Percentiles rank a stretch among this genome's conserved stretches.
These are phyloP conservation scores for Heterodera filipjevi DNA, from an alignment of 2,888 invertebrate genomes.

Conservation along the genomic window DNA sequence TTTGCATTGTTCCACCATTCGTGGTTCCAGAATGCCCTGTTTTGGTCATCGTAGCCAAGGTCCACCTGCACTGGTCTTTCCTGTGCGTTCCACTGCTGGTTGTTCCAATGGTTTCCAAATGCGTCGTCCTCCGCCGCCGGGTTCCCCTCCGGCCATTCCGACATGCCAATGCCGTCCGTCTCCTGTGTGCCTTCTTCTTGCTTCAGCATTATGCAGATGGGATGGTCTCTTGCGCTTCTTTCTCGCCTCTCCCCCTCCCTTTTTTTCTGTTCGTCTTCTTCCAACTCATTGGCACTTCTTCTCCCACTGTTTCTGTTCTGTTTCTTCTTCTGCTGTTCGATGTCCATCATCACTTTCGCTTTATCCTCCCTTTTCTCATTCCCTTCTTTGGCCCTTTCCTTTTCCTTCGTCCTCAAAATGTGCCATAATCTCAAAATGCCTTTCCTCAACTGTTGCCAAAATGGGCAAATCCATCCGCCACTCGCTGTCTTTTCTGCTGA, in stretches of 20 bases:
- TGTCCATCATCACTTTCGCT: not conserved
- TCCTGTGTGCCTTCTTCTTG: not conserved
- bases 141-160: conserved; percentile 28
- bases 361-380: not conserved
- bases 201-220: not conserved
- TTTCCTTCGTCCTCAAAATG: not conserved
- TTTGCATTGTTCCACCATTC: conserved; percentile 46
- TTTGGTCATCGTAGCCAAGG: conserved; percentile 40
- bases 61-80: conserved; percentile 45
- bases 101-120: conserved; percentile 43
- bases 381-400: no score
- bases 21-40: conserved; percentile 46
- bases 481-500: not conserved
- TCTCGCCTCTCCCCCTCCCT: not conserved
- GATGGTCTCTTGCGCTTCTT: not conserved
- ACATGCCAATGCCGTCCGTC: not conserved
- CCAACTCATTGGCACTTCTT: no score
- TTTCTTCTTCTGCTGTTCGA: no score
- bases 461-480: not conserved
- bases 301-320: no score
- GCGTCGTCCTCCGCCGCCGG: conserved; percentile 43
- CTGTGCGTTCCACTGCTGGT: conserved; percentile 49
- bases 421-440: conserved; percentile 1
- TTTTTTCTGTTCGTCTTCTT: not conserved
- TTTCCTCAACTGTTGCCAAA: not conserved